Conservation (phyloP, 35 echinoderm and acorn worm species). For the Diadema setosum region DNA sequence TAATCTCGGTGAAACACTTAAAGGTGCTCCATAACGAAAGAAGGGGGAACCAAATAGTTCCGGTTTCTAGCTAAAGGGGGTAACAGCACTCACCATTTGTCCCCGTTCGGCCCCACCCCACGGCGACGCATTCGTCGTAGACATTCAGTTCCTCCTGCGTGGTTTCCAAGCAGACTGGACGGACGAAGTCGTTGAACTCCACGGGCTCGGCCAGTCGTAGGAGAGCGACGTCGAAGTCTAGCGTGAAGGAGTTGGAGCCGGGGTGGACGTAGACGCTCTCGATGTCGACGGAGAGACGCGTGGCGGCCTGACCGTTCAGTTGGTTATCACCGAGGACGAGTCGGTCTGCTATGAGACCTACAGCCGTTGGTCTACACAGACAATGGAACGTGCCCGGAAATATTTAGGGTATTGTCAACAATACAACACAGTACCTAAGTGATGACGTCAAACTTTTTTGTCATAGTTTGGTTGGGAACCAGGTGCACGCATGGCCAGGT, state of each 20-base stretch:
- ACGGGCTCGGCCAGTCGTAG: conserved; percentile 54
- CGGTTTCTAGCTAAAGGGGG: too few relatives aligned
- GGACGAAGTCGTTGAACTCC: conserved; percentile 23
- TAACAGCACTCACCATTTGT: background rate
- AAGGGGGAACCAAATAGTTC: too few relatives aligned
- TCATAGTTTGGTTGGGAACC: too few relatives aligned
- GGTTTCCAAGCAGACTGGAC: conserved; percentile 52
- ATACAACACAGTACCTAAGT: too few relatives aligned
- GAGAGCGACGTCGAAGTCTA: conserved; percentile 63
- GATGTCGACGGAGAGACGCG: background rate
- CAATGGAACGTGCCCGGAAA: too few relatives aligned
- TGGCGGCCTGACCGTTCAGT: background rate
- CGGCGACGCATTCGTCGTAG: conserved; percentile 20
- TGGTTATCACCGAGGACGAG: conserved; percentile 35
- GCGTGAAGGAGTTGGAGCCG: conserved; percentile 5
- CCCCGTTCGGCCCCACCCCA: conserved; percentile 49
- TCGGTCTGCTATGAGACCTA: background rate
- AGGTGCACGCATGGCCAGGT: too few relatives aligned
- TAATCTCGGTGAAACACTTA: too few relatives aligned
- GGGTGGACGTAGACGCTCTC: conserved; percentile 69
- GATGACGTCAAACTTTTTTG: too few relatives aligned
- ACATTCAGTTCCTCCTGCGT: background rate
- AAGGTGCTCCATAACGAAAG: too few relatives aligned
- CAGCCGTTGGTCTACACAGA: background rate
- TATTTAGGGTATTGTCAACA: too few relatives aligned